Evolutionary conservation across 23 tunicate genomes (phyloP).

Genomic region (Trididemnum nubilum): DNA sequence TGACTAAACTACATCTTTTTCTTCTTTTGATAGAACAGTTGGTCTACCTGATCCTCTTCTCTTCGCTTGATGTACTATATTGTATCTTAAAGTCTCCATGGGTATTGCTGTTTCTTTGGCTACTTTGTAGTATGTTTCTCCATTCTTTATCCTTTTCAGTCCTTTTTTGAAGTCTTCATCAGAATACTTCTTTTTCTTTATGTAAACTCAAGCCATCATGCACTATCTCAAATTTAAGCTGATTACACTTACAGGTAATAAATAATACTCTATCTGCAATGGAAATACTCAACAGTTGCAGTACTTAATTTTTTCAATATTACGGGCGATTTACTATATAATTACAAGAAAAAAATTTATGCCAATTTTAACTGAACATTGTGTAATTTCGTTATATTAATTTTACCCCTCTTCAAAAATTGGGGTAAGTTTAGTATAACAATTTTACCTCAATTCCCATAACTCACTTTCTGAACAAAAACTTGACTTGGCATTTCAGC

Average conservation of each 20-base stretch:
- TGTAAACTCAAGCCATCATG: background rate
- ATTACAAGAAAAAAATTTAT: background rate
- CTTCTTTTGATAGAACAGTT: background rate
- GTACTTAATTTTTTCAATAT: no score
- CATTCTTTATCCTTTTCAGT: background rate
- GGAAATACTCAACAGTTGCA: no score
- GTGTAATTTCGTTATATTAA: background rate
- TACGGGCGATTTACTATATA: background rate
- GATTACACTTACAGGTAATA: no score
- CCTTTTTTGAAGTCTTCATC: background rate
- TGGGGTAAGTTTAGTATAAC: background rate
- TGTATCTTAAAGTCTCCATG: background rate
- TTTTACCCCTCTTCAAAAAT: background rate
- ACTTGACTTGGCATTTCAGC: background rate
- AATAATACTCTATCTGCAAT: no score
- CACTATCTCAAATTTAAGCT: background rate
- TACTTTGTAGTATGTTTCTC: background rate
- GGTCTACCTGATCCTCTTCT: background rate
- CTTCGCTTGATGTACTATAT: background rate
- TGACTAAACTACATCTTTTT: background rate
- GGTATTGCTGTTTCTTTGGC: background rate
- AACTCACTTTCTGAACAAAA: background rate
- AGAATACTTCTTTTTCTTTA: background rate
- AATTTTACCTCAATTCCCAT: background rate
- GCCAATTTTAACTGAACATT: background rate